Conservation (phyloP, 2,888 invertebrate species). For the Autographa gamma region DNA sequence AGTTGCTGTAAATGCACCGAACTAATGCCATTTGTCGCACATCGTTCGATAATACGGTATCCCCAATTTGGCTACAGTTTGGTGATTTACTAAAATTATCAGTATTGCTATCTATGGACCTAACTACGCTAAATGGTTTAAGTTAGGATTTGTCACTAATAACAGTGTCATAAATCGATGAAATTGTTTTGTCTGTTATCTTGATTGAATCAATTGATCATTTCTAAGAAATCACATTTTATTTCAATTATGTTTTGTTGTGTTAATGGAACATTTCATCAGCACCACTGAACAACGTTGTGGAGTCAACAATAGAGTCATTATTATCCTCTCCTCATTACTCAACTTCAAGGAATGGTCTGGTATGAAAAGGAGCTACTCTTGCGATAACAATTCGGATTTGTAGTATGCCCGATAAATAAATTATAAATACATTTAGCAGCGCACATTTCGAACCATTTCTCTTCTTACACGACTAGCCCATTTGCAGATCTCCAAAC, state of each 20-base stretch:
- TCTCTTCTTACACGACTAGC: conserved; percentile 87
- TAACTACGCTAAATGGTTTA: conserved; percentile 51
- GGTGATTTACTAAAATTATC: conserved; percentile 59
- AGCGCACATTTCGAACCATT: conserved; percentile 84
- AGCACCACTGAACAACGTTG: conserved; percentile 17
- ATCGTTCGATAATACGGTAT: conserved; percentile 44
- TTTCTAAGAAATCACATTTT: not conserved
- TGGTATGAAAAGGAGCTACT: conserved; percentile 69
- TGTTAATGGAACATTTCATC: not conserved
- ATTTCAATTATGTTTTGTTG: not conserved
- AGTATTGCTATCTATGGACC: conserved; percentile 46
- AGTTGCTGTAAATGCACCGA: conserved; percentile 40
- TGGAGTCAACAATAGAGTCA: conserved; percentile 36
- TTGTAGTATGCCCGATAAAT: conserved; percentile 84
- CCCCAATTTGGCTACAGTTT: conserved; percentile 57
- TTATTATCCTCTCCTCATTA: conserved; percentile 62
- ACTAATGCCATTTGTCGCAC: conserved; percentile 52
- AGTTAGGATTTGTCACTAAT: conserved; percentile 39
- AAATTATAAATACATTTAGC: conserved; percentile 88
- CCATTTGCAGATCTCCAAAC: conserved; percentile 88
- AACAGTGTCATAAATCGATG: not conserved
- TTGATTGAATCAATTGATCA: not conserved
- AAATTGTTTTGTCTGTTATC: not conserved
- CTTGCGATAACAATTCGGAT: conserved; percentile 81
- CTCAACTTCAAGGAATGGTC: conserved; percentile 61